These are phyloP conservation scores for Agrotis puta DNA, from an alignment of 2,888 invertebrate species.

Conservation along the genomic window DNA sequence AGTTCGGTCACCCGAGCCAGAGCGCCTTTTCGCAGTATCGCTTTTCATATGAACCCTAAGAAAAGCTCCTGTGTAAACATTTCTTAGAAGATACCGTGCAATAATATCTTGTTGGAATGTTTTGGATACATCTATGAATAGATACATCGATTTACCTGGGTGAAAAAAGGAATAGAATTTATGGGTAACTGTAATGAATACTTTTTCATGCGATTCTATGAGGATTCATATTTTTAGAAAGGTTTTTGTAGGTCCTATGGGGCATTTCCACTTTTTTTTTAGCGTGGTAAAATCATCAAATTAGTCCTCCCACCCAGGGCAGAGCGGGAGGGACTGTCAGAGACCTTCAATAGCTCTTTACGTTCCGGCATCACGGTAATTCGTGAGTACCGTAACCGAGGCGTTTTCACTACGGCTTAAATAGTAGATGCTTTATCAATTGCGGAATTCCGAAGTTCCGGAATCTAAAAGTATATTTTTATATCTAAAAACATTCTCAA, in stretches of 20 bases:
- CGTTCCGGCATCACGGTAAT: too few relatives aligned
- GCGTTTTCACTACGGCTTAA: too few relatives aligned
- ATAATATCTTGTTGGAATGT: slow-evolving; percentile 15
- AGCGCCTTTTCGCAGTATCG: slow-evolving; percentile 33
- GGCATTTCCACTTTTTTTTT: too few relatives aligned
- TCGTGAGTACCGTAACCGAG: too few relatives aligned
- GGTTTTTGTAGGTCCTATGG: neutral
- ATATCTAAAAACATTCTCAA: too few relatives aligned
- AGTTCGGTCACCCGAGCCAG: slow-evolving; percentile 1
- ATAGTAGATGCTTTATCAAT: too few relatives aligned
- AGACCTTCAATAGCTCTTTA: too few relatives aligned
- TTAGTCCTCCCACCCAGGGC: too few relatives aligned
- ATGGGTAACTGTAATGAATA: neutral
- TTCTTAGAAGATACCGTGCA: slow-evolving; percentile 20
- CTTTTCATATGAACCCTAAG: slow-evolving; percentile 18
- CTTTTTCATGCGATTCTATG: neutral
- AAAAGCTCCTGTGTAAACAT: slow-evolving; percentile 20
- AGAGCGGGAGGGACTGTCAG: too few relatives aligned
- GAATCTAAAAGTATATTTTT: too few relatives aligned
- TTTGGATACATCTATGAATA: slow-evolving; percentile 9
- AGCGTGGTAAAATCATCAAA: too few relatives aligned
- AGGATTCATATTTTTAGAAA: neutral
- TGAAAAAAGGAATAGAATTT: neutral
- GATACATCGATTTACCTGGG: neutral
- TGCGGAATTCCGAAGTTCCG: too few relatives aligned